Evolutionary conservation across 2,113 vertebrate genomes (phyloP), one percentile per base, ranked within the genome.

Genomic region (Cercopithecus mona): DNA sequence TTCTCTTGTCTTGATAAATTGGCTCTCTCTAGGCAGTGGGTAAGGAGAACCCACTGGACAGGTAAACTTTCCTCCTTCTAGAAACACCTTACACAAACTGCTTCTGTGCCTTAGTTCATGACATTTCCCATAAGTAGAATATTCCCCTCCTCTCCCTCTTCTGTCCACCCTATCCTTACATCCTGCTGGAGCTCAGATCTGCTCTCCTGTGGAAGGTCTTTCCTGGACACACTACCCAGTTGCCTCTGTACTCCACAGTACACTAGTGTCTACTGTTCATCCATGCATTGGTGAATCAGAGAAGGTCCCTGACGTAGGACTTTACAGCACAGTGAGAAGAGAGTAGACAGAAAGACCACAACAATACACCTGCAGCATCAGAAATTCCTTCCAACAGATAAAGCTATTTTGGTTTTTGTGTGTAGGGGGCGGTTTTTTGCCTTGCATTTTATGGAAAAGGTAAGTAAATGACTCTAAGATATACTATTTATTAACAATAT

Each of bases 241-340:
- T 32, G 61, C 13, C 80, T 43, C 55, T n/a, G 35, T 18, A 40
- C 16, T 8, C 79, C 6, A 20, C 23, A 20, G 23, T 4, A 17
- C 27, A 2, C 35, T 5, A 43, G 50, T 0, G 3, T 32, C n/a
- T 35, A 20, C 48, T 2, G n/a, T 6, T 32, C 50, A 13, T n/a
- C 14, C 10, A 7, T 3, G 27, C 55, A 14, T 11, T 45, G 23
- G 43, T 11, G 43, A 52, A 10, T 23, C 32, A 57, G 32, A 20
- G 30, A 27, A 70, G 8, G 13, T 17, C 43, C 64, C 61, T 50
- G 35, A 25, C 0, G 1, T 17, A 17, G 16, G 61, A 68, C 16
- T 9, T 38, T 7, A 6, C 9, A 3, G 35, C 5, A 32, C 11
- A 50, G 14, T 3, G 1, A 22, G 25, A 55, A 11, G 8, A 43